Evolutionary conservation across 1,140 invertebrate genomes (phyloP).

Genomic region (Drosophila nasuta): DNA sequence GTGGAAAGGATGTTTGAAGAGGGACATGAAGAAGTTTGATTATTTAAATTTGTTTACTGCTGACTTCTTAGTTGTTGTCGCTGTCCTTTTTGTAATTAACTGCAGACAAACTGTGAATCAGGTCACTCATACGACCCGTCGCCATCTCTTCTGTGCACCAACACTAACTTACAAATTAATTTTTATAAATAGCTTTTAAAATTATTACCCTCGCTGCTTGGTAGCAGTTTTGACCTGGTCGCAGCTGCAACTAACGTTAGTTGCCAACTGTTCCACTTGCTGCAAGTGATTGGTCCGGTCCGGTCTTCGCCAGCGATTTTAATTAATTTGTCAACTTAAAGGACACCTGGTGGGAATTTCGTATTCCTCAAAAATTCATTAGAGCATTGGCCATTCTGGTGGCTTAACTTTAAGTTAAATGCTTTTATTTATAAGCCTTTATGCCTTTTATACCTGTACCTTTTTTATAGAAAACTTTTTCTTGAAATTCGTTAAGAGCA

Average conservation of each 20-base stretch:
- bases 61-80: slow-evolving; percentile 53
- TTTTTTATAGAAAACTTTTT: slow-evolving; percentile 21
- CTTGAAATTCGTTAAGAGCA: slow-evolving; percentile 25
- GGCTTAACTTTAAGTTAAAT: background rate
- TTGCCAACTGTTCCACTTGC: slow-evolving; percentile 45
- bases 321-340: slow-evolving; percentile 68
- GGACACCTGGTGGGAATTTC: slow-evolving; percentile 20
- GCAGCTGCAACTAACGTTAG: slow-evolving; percentile 65
- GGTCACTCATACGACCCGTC: slow-evolving; percentile 69
- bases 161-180: slow-evolving; percentile 73
- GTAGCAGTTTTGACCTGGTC: slow-evolving; percentile 40
- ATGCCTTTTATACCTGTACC: slow-evolving; percentile 12
- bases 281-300: slow-evolving; percentile 40
- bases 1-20: background rate
- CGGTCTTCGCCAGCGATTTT: slow-evolving; percentile 50
- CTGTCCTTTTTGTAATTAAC: slow-evolving; percentile 77
- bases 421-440: slow-evolving; percentile 13
- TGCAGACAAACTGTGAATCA: slow-evolving; percentile 76
- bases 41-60: slow-evolving; percentile 73
- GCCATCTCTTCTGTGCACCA: slow-evolving; percentile 30
- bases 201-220: slow-evolving; percentile 61
- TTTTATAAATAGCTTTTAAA: slow-evolving; percentile 68
- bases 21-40: slow-evolving; percentile 56
- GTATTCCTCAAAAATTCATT: background rate
- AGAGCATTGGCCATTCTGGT: background rate